These are phyloP conservation scores for Arbacia lixula DNA, from an alignment of 53 echinoderm and acorn worm species.

Conservation along the genomic window DNA sequence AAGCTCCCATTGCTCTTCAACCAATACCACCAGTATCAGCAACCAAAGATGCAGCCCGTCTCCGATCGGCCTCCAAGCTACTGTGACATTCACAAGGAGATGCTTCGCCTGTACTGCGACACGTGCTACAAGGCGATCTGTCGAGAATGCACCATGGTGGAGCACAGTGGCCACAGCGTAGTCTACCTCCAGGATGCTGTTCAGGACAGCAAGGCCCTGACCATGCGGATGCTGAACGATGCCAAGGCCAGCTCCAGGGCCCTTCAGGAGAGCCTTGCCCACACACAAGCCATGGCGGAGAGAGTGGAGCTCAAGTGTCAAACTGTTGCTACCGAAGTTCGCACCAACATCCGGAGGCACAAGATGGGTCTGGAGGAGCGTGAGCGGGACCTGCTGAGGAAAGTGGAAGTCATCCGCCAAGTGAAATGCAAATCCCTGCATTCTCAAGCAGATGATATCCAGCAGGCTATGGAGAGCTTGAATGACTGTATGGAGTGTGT, in stretches of 20 bases:
- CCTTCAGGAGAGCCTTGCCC: slow-evolving; percentile 82
- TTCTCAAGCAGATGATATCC: slow-evolving; percentile 87
- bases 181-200: slow-evolving; percentile 98
- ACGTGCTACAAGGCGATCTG: slow-evolving; percentile 96
- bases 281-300: slow-evolving; percentile 88
- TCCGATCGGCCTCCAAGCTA: slow-evolving; percentile 90
- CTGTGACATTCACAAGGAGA: slow-evolving; percentile 93
- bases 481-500: slow-evolving; percentile 80
- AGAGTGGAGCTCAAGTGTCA: slow-evolving; percentile 89
- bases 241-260: slow-evolving; percentile 84
- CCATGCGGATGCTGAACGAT: slow-evolving; percentile 82
- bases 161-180: slow-evolving; percentile 95
- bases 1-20: slow-evolving; percentile 56
- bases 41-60: slow-evolving; percentile 79
- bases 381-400: slow-evolving; percentile 86
- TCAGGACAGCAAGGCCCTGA: slow-evolving; percentile 90
- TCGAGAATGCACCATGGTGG: slow-evolving; percentile 95
- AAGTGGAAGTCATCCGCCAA: slow-evolving; percentile 94
- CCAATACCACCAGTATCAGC: slow-evolving; percentile 66
- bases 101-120: slow-evolving; percentile 92
- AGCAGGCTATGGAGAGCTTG: slow-evolving; percentile 81
- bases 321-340: slow-evolving; percentile 83
- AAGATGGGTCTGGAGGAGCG: slow-evolving; percentile 92
- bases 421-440: slow-evolving; percentile 91
- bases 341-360: slow-evolving; percentile 85